Conservation (phyloP, 2,888 invertebrate genomes). For the Mythimna impura region DNA sequence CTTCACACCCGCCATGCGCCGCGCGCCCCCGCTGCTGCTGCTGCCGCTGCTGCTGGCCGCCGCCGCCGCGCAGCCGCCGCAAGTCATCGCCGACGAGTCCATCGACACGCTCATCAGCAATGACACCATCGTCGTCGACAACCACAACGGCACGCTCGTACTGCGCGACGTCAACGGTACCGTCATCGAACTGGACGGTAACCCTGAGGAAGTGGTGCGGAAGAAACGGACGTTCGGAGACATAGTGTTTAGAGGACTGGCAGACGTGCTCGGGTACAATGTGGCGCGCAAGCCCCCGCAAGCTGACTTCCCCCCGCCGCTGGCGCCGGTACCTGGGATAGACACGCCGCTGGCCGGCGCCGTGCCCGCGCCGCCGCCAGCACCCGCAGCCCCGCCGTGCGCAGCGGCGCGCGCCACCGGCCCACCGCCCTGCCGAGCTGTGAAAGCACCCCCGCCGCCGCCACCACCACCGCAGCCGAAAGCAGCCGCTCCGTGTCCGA, state of each 20-base stretch:
- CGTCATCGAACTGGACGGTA: conserved; percentile 72
- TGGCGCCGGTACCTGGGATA: conserved; percentile 85
- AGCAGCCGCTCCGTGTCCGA: conserved; percentile 79
- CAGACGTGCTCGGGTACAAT: conserved; percentile 86
- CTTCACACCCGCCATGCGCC: conserved; percentile 84
- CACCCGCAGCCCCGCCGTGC: conserved; percentile 68
- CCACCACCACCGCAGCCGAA: conserved; percentile 73
- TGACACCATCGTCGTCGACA: conserved; percentile 67
- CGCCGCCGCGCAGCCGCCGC: conserved; percentile 59
- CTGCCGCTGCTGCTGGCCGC: conserved; percentile 68
- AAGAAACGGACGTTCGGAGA: conserved; percentile 88
- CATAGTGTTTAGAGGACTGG: conserved; percentile 87
- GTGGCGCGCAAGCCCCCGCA: conserved; percentile 82
- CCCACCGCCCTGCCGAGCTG: conserved; percentile 61
- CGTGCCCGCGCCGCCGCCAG: conserved; percentile 68
- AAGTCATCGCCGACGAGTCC: conserved; percentile 49
- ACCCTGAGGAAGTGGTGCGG: conserved; percentile 83
- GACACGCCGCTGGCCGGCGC: conserved; percentile 75
- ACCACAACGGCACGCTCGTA: conserved; percentile 52
- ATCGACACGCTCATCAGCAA: conserved; percentile 61
- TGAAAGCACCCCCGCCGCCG: conserved; percentile 65
- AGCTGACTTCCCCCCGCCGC: conserved; percentile 83
- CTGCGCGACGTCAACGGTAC: conserved; percentile 69
- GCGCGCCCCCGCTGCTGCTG: conserved; percentile 75
- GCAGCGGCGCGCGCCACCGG: conserved; percentile 70